Evolutionary conservation across 2,888 invertebrate genomes (phyloP).

Genomic region (Gasteruption jaculator): DNA sequence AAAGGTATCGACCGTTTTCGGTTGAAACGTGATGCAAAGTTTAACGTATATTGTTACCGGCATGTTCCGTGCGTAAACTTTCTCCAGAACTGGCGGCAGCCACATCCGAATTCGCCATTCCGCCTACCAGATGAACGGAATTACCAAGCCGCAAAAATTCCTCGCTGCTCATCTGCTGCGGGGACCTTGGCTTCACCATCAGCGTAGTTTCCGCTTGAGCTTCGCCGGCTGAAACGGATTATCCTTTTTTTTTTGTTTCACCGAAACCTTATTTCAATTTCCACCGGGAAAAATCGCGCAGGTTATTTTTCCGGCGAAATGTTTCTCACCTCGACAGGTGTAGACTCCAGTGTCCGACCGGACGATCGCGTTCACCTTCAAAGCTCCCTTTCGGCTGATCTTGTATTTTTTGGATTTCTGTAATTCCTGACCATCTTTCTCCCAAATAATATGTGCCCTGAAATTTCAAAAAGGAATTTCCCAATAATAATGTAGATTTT

Average conservation of each 20-base stretch:
- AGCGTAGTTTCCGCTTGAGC: constrained; percentile 78
- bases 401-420: constrained; percentile 78
- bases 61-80: constrained; percentile 37
- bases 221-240: constrained; percentile 60
- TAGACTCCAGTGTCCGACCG: constrained; percentile 81
- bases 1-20: too few relatives aligned
- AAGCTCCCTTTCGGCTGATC: constrained; percentile 86
- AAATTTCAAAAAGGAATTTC: constrained; percentile 6
- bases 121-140: constrained; percentile 46
- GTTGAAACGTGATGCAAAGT: too few relatives aligned
- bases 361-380: constrained; percentile 77
- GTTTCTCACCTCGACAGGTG: constrained; percentile 67
- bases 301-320: too few relatives aligned
- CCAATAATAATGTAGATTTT: not conserved
- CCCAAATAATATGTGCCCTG: constrained; percentile 82
- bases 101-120: constrained; percentile 47
- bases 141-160: constrained; percentile 58
- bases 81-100: constrained; percentile 54
- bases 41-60: constrained; percentile 30
- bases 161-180: constrained; percentile 74
- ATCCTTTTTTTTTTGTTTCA: not conserved
- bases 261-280: not conserved
- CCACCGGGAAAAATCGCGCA: too few relatives aligned
- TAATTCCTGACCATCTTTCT: constrained; percentile 76
- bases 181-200: constrained; percentile 75